phyloP scores from a whole-genome alignment of 2,797 vertebrate genomes.

The Hyperoplus immaculatus region DNA sequence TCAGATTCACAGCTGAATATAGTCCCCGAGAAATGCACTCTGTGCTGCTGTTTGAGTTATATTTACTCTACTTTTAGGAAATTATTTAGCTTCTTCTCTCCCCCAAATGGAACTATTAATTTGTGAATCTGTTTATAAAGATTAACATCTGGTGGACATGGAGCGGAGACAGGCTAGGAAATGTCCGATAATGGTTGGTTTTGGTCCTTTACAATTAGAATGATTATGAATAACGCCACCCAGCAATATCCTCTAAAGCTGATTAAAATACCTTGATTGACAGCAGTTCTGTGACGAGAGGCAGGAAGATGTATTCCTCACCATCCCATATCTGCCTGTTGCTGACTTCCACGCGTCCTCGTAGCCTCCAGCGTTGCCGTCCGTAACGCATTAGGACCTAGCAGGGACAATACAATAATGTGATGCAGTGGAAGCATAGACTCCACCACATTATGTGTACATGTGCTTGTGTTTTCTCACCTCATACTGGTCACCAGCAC shows the following conservation, averaged over 20 bases:
- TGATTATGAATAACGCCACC: neutral
- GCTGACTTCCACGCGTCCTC: constrained; percentile 95
- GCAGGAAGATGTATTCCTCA: constrained; percentile 96
- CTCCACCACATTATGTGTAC: neutral
- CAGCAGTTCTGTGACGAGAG: constrained; percentile 95
- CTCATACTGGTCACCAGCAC: constrained; percentile 98
- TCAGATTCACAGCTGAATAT: neutral
- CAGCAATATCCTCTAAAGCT: neutral
- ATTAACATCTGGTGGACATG: neutral
- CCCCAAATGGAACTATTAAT: neutral
- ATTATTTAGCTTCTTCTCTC: neutral
- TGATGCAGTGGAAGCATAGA: neutral
- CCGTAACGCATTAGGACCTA: constrained; percentile 99
- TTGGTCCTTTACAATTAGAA: neutral
- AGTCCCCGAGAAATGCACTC: neutral
- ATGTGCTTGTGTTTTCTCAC: constrained; percentile 77
- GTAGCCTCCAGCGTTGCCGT: constrained; percentile 96
- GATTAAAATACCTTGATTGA: constrained; percentile 93
- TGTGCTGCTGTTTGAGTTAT: neutral
- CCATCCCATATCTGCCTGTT: constrained; percentile 99
- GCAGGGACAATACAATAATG: constrained; percentile 7
- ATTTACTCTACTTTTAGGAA: neutral
- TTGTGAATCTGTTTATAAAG: neutral
- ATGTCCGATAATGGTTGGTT: too few species aligned
- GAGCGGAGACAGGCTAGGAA: neutral